Evolutionary conservation across 2,888 invertebrate species (phyloP), one percentile per base, ranked within the genome.

Genomic region (Athalia circularis): DNA sequence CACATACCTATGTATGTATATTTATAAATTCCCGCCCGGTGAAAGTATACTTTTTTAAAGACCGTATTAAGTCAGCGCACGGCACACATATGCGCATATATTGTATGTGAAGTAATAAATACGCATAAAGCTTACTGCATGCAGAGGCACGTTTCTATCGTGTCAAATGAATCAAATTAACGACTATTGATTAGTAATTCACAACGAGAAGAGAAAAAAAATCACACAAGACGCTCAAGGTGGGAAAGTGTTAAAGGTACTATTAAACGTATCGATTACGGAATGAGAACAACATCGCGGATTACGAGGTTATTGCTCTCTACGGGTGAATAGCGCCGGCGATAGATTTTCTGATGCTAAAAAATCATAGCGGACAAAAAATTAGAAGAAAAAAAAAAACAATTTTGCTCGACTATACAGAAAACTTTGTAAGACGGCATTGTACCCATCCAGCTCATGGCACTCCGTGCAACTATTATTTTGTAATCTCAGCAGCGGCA

Each of bases 131-230:
- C 9, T 11, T 7, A n/a, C 11, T 4, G 13, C 43, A 11, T 47
- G 72, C 52, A 59, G 8, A 59, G 59, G 45, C 59, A 6, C n/a
- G 8, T 29, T 59, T 47, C 13, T 59, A 15, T 29, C 29, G n/a
- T 54, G 72, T 72, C 57, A 72, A 72, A 72, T 72, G 57, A 59
- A 72, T 72, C 72, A 59, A 59, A 59, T 72, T 45, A 72, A 72
- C 72, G 59, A 72, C 29, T 54, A 50, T 52, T 72, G 43, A 59
- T 72, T 72, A 59, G 45, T 13, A 47, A 59, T 72, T 52, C 8
- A 13, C 45, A 47, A 72, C 54, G 4, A n/a, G 8, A 54, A 54
- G 54, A 3, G 54, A 54, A 54, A 8, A 54, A n/a, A 54, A 54
- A n/a, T 54, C 54, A 54, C 54, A 2, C 29, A 29, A 29, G 29